A percentile compares a stretch with the other conserved stretches of the same genome.
These are phyloP conservation scores for Ptilonorhynchus violaceus DNA, from an alignment of 2,113 vertebrate species.

Conservation along the genomic window DNA sequence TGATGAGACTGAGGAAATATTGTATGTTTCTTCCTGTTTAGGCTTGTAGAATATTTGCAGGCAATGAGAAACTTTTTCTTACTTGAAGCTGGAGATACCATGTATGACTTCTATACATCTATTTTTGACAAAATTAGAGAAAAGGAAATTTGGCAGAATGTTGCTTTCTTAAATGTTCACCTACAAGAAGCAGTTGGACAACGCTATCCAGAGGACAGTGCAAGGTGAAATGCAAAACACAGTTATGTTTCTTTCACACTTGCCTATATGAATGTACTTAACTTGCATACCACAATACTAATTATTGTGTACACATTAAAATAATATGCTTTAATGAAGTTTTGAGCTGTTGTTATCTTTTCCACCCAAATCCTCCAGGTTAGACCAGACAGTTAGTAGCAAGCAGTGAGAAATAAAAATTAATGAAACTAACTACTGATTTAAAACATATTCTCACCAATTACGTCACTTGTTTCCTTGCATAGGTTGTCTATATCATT, in stretches of 20 bases:
- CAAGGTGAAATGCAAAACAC: constrained; percentile 75
- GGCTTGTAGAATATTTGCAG: constrained; percentile 92
- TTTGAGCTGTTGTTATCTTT: not conserved
- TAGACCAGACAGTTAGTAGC: not conserved
- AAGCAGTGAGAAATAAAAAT: not conserved
- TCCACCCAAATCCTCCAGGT: not conserved
- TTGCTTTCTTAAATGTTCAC: constrained; percentile 90
- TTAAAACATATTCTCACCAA: not conserved
- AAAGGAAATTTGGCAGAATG: constrained; percentile 94
- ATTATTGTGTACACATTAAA: not conserved
- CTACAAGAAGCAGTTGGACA: constrained; percentile 96
- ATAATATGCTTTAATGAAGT: not conserved
- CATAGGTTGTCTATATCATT: constrained; percentile 88
- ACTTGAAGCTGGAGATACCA: constrained; percentile 97
- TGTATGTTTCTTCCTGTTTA: constrained; percentile 40
- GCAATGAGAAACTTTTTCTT: constrained; percentile 99
- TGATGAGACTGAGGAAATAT: not conserved
- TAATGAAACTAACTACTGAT: not conserved
- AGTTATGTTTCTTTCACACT: not conserved
- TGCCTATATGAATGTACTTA: not conserved
- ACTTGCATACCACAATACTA: not conserved
- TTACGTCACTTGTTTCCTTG: not conserved
- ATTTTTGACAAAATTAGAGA: constrained; percentile 98
- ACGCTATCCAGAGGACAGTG: constrained; percentile 89
- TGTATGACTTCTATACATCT: constrained; percentile 98